phyloP scores from a whole-genome alignment of 1,140 invertebrate genomes.

The Zophobas atratus region DNA sequence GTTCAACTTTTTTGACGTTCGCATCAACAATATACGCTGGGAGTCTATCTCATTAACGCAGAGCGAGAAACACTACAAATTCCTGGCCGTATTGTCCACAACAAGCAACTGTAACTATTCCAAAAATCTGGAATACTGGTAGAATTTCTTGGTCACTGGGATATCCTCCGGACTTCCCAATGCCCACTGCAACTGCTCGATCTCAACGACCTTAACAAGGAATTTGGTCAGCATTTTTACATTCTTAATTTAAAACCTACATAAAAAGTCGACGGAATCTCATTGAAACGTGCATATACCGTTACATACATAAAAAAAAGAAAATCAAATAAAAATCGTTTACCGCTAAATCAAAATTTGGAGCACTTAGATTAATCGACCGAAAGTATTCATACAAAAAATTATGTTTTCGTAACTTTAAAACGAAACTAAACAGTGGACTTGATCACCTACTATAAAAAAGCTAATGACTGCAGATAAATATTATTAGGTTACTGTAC shows the following conservation, averaged over 20 bases:
- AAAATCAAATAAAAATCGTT: constrained; percentile 2
- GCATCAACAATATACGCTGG: too few relatives aligned
- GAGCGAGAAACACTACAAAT: too few relatives aligned
- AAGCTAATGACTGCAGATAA: constrained; percentile 19
- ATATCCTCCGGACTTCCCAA: too few relatives aligned
- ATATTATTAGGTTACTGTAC: constrained; percentile 32
- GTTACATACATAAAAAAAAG: neutral
- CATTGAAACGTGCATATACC: constrained; percentile 2
- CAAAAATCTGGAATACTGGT: too few relatives aligned
- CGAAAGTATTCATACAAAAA: constrained; percentile 6
- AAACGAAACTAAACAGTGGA: neutral
- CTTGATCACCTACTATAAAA: constrained; percentile 23
- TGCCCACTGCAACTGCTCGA: too few relatives aligned
- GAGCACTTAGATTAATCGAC: neutral
- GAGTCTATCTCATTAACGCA: too few relatives aligned
- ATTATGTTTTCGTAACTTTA: constrained; percentile 21
- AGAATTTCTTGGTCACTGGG: too few relatives aligned
- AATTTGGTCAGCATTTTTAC: neutral
- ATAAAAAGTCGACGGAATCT: constrained; percentile 6
- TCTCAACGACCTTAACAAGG: neutral
- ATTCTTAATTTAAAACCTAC: neutral
- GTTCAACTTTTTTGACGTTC: too few relatives aligned
- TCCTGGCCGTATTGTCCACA: too few relatives aligned
- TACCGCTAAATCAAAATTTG: constrained; percentile 17
- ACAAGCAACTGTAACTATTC: too few relatives aligned